Percentiles rank a stretch among this genome's conserved stretches.
Evolutionary conservation across 1,140 invertebrate species (phyloP).

Genomic region (Drosophila nigrodunni): DNA sequence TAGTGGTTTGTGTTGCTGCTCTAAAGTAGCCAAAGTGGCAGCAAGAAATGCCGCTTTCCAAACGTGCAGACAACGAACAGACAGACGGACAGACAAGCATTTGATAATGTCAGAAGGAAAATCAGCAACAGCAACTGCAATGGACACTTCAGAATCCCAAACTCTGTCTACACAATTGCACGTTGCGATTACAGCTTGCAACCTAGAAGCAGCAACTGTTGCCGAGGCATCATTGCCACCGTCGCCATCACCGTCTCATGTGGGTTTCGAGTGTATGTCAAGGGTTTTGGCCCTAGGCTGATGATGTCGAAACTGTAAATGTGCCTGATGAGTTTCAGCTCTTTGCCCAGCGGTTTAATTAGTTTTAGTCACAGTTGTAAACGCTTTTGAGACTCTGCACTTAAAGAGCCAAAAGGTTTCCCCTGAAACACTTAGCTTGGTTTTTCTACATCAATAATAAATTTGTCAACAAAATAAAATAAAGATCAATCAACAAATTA

Average conservation of each 20-base stretch:
- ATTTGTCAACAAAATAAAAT: too few species aligned
- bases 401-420: too few species aligned
- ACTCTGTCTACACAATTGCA: slow-evolving; percentile 58
- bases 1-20: slow-evolving; percentile 25
- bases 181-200: slow-evolving; percentile 61
- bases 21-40: slow-evolving; percentile 56
- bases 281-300: slow-evolving; percentile 51
- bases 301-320: slow-evolving; percentile 3
- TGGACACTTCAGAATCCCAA: slow-evolving; percentile 19
- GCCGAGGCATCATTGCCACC: slow-evolving; percentile 24
- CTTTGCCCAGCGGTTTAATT: slow-evolving; percentile 44
- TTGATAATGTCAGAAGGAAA: slow-evolving; percentile 79
- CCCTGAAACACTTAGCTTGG: too few species aligned
- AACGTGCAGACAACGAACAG: slow-evolving; percentile 31
- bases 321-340: slow-evolving; percentile 12
- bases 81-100: slow-evolving; percentile 61
- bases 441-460: too few species aligned
- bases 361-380: slow-evolving; percentile 40
- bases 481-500: too few species aligned
- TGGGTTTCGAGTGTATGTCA: slow-evolving; percentile 49
- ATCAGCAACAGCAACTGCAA: slow-evolving; percentile 66
- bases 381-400: neutral
- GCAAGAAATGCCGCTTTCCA: slow-evolving; percentile 29
- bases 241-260: slow-evolving; percentile 20
- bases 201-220: slow-evolving; percentile 42